Base-by-base conservation (phyloP, 1,140 invertebrate species). In the Ylistrum balloti region DNA sequence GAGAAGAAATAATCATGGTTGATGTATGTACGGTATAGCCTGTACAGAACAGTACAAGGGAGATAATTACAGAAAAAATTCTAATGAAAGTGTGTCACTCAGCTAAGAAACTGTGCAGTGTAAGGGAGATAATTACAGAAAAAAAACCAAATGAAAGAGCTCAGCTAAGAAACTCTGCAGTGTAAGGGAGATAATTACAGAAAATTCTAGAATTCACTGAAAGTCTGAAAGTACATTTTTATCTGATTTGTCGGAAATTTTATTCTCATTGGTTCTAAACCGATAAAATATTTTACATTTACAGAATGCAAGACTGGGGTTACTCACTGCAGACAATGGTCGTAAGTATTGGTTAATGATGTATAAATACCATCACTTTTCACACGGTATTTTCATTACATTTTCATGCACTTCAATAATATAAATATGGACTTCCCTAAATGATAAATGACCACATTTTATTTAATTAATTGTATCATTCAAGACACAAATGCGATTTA, bases 51-150 rank as follows among this genome's bases (percentile, higher is more conserved):
- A 74, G 22, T 74, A 11, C n/a, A 74, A 74, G 56, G 56, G 56
- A 74, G 56, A 74, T 74, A 74, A 74, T n/a, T 74, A 74, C 56
- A 56, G 35, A 56, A 56, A 56, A 3, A 17, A 74, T 48, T 5
- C 22, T 28, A 74, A 48, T 1, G 20, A 10, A n/a, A n/a, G n/a
- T n/a, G n/a, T n/a, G n/a, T n/a, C n/a, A n/a, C 22, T 48, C 45
- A 17, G 11, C 11, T 48, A 20, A 2, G 15, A 10, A 48, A 20
- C 13, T 45, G 9, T 74, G 28, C 56, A 74, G n/a, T 74, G 56
- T n/a, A 74, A 74, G 56, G 56, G 56, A 74, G 56, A 28, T 74
- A 74, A 74, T 74, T 74, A 74, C 56, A 74, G 22, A 74, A 15
- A 56, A 56, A 38, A 38, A 38, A 5, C 5, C 35, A 7, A 38